A percentile compares a stretch with the other conserved stretches of the same genome.
These are phyloP conservation scores for Oryzias curvinotus DNA, from an alignment of 2,113 vertebrate genomes.

Conservation along the genomic window DNA sequence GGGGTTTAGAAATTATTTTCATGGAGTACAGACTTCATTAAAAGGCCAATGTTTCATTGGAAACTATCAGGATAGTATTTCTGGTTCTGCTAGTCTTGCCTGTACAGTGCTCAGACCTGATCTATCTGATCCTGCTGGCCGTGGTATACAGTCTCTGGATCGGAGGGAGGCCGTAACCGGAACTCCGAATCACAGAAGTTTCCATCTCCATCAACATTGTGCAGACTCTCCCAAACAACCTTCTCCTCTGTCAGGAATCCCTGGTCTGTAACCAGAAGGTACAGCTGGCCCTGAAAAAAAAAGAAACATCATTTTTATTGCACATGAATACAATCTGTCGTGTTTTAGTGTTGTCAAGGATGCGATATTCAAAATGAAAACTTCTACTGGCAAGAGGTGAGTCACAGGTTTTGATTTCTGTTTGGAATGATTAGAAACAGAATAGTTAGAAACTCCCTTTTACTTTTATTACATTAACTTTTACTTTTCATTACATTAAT, in stretches of 20 bases:
- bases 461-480: no score
- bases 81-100: slow-evolving; percentile 40
- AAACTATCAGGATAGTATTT: background rate
- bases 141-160: slow-evolving; percentile 93
- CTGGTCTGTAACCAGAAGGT: slow-evolving; percentile 96
- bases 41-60: no score
- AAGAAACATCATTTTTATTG: slow-evolving; percentile 12
- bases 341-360: no score
- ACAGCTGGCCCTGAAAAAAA: slow-evolving; percentile 88
- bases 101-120: slow-evolving; percentile 80
- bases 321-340: no score
- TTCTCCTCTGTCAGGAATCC: slow-evolving; percentile 98
- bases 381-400: no score
- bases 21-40: no score
- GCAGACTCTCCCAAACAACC: slow-evolving; percentile 97
- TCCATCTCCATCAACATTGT: slow-evolving; percentile 96
- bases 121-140: slow-evolving; percentile 99
- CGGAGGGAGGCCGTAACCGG: slow-evolving; percentile 91
- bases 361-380: no score
- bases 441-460: no score
- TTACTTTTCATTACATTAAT: no score
- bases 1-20: no score
- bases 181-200: slow-evolving; percentile 98
- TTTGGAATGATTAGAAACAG: no score
- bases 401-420: no score